Evolutionary conservation across 1,140 invertebrate genomes (phyloP), one percentile per base, ranked within the genome.

Genomic region (Rhagoletis pomonella): DNA sequence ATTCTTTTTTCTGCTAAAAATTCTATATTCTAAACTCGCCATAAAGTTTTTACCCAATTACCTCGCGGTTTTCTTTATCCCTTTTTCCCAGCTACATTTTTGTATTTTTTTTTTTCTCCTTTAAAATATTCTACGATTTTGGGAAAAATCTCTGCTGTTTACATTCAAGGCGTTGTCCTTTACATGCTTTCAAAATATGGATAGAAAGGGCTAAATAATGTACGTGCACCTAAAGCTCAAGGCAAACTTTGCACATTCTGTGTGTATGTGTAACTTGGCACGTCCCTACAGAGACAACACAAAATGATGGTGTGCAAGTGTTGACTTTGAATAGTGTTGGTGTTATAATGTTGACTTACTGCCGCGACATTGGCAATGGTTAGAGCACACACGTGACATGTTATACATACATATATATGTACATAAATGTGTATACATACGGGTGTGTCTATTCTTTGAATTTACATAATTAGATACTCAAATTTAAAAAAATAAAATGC

Each of bases 161-260:
- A 19, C 7, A 81, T 81, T 55, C 73, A 81, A 81, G 50, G 73
- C 14, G 44, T 55, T 81, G 73, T 81, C 47, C 47, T 81, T 50
- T 12, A 55, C 44, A 19, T 81, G 42, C 10, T 55, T 81, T 55
- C 17, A 39, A 17, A 17, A n/a, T 3, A 12, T 10, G 19, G 47
- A 19, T 12, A 19, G 29, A 0, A 5, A 29, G 7, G n/a, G 2
- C 44, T 3, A 44, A 4, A 47, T 14, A 39, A 12, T 14, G 47
- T 44, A 47, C 2, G 19, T 55, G 4, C n/a, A 55, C n/a, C n/a
- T 17, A 81, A 55, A 55, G 50, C 47, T 55, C 44, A 81, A 81
- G 47, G 73, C 7, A 29, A 19, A 55, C 7, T 58, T 55, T 81
- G 47, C 17, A 5, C 47, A 50, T 55, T 9, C 9, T 12, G 14